Percentiles rank a stretch among this genome's conserved stretches.
Conservation (phyloP, 2,888 invertebrate genomes). For the Adelognathus sp. region DNA sequence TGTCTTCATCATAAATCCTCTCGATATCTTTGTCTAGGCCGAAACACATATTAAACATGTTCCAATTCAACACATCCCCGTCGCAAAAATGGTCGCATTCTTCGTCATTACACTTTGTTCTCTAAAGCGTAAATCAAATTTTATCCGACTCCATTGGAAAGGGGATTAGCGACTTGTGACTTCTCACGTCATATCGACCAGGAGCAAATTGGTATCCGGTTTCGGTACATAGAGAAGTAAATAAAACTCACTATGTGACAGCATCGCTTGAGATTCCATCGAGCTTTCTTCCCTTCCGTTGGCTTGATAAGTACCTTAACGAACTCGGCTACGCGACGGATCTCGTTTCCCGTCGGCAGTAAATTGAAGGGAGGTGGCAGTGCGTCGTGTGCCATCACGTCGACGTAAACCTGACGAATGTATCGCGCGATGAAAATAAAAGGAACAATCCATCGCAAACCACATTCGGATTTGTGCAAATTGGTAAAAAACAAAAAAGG, state of each 20-base stretch:
- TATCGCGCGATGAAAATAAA: background rate
- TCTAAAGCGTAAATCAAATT: no score
- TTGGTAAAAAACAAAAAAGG: no score
- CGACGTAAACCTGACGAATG: slow-evolving; percentile 84
- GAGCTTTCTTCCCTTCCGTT: slow-evolving; percentile 78
- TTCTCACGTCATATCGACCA: no score
- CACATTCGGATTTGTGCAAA: no score
- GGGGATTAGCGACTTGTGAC: no score
- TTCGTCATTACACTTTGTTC: no score
- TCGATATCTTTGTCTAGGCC: no score
- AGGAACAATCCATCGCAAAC: background rate
- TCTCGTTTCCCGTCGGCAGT: slow-evolving; percentile 84
- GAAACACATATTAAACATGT: no score
- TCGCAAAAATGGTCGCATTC: no score
- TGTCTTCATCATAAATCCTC: no score
- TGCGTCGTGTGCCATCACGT: slow-evolving; percentile 87
- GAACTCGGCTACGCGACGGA: slow-evolving; percentile 82
- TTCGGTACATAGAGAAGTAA: background rate
- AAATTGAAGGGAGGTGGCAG: slow-evolving; percentile 89
- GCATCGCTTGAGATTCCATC: slow-evolving; percentile 82
- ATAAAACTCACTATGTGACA: slow-evolving; percentile 77
- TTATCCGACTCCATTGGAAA: no score
- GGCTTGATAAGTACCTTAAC: slow-evolving; percentile 79
- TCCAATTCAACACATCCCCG: no score
- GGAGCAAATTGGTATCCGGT: background rate